Percentiles rank a stretch among this genome's conserved stretches.
phyloP scores from a whole-genome alignment of 2,888 invertebrate genomes.

The Neocrepidodera transversa region DNA sequence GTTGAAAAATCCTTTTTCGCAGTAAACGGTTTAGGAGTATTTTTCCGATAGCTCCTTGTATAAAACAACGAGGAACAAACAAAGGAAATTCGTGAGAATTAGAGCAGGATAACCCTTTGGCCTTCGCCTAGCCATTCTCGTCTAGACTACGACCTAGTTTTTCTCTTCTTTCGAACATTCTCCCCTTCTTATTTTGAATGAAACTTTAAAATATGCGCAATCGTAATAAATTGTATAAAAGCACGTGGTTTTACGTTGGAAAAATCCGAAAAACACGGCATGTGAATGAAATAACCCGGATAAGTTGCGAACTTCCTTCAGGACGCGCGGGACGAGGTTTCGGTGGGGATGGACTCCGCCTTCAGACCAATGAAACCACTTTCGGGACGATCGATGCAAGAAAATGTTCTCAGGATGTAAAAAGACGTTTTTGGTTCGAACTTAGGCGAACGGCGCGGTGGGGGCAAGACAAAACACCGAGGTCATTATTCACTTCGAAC shows the following conservation, averaged over 20 bases:
- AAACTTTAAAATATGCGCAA: constrained; percentile 46
- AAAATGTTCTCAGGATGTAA: constrained; percentile 62
- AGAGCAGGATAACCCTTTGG: constrained; percentile 9
- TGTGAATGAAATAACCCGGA: constrained; percentile 51
- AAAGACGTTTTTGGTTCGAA: constrained; percentile 61
- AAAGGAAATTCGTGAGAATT: constrained; percentile 12
- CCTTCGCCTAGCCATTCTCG: constrained; percentile 11
- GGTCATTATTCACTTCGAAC: constrained; percentile 61
- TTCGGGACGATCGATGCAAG: constrained; percentile 59
- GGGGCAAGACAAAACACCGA: constrained; percentile 57
- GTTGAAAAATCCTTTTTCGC: too few relatives aligned
- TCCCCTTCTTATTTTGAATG: constrained; percentile 39
- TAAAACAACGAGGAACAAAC: neutral
- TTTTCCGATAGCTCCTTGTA: neutral
- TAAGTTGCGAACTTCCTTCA: constrained; percentile 35
- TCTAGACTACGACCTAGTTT: constrained; percentile 36
- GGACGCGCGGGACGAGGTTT: constrained; percentile 46
- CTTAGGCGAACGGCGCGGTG: constrained; percentile 47
- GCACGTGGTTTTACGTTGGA: constrained; percentile 50
- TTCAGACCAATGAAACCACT: constrained; percentile 56
- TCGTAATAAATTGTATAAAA: constrained; percentile 46
- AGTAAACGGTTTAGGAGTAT: too few relatives aligned
- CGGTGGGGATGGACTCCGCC: constrained; percentile 57
- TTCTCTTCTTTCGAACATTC: constrained; percentile 35
- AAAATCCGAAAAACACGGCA: constrained; percentile 46